phyloP scores from a whole-genome alignment of 2,888 invertebrate genomes.

The Scaptomyza cyrtandrae region DNA sequence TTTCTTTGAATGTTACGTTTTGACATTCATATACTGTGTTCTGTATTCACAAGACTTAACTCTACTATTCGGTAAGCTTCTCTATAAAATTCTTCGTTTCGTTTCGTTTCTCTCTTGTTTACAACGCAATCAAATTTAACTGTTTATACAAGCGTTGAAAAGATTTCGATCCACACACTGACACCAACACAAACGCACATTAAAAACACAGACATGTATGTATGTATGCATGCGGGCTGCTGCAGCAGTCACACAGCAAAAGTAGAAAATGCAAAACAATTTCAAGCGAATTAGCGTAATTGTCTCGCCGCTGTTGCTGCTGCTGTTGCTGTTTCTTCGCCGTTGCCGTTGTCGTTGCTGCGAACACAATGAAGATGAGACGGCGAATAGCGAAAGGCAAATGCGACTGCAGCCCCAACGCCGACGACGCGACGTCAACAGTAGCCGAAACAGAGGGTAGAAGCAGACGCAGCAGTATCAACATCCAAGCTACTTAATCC shows the following conservation, averaged over 20 bases:
- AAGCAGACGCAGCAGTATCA: constrained; percentile 29
- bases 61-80: constrained; percentile 25
- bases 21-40: neutral
- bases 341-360: constrained; percentile 27
- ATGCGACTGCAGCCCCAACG: constrained; percentile 49
- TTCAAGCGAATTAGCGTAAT: constrained; percentile 81
- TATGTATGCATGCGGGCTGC: constrained; percentile 40
- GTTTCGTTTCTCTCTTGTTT: constrained; percentile 56
- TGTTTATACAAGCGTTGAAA: constrained; percentile 70
- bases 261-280: constrained; percentile 77
- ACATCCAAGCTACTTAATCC: constrained; percentile 76
- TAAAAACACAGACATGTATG: constrained; percentile 5
- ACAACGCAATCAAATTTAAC: constrained; percentile 75
- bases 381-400: constrained; percentile 41
- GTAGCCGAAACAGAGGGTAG: constrained; percentile 16
- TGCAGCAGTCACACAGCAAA: constrained; percentile 26
- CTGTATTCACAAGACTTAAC: constrained; percentile 13
- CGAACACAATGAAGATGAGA: constrained; percentile 65
- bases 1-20: too few relatives aligned
- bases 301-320: constrained; percentile 65
- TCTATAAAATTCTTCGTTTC: neutral
- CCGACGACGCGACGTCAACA: constrained; percentile 36
- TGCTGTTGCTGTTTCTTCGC: constrained; percentile 25
- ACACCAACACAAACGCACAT: constrained; percentile 17
- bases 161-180: constrained; percentile 49